Evolutionary conservation across 2,113 vertebrate species (phyloP), one percentile per base, ranked within the genome.

Genomic region (Psilopogon haemacephalus): DNA sequence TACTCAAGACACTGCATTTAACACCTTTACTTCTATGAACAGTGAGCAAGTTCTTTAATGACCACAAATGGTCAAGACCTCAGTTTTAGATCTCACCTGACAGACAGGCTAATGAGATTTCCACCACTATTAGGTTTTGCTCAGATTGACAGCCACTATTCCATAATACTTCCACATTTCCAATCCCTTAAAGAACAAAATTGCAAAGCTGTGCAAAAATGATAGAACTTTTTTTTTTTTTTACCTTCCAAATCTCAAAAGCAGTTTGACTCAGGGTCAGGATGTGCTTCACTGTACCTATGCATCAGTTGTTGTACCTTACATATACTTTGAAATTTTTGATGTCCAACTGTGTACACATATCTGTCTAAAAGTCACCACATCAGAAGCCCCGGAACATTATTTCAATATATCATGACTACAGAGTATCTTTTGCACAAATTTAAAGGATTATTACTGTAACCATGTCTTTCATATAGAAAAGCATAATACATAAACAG

Each of bases 81-180:
- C 48, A 12, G 65, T 60, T 89, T 96, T 15, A 88, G 94, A 93
- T 95, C 90, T 92, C 73, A 91, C 83, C 88, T 71, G 60, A 93
- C 2, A 89, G 71, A 80, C 64, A 92, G 68, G 55, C 78, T 94
- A 96, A 96, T 90, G 84, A 95, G 88, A 96, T 65, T 93, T 89
- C 60, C 63, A 86, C 62, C 26, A 44, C 44, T 70, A 32, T 9
- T 8, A 52, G 68, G 40, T 75, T 93, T 84, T 78, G 59, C 55
- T 77, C 62, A 93, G 95, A 95, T 16, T 96, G 87, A 93, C 92
- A 96, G 82, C 42, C 40, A 15, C 68, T 68, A 40, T 27, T 80
- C 38, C 44, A 8, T 62, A 82, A 7, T 46, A 91, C 55, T 93
- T 91, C 54, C 74, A 52, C 33, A 20, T 27, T 86, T 85, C 48